Conservation (phyloP, 2,113 vertebrate species). For the Tinamus guttatus region DNA sequence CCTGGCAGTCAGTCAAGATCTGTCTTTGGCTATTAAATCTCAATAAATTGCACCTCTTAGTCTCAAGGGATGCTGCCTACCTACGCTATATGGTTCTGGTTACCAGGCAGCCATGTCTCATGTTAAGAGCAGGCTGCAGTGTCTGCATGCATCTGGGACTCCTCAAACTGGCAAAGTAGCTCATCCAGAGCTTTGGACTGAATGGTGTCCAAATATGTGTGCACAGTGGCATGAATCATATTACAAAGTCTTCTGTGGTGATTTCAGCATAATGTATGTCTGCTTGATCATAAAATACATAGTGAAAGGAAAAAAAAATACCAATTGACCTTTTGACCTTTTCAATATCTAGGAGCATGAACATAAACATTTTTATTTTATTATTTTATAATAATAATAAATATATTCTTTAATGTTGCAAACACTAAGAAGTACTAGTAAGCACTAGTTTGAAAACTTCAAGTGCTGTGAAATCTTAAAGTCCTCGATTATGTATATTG, state of each 20-base stretch:
- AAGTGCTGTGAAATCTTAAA: background rate
- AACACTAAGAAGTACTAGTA: background rate
- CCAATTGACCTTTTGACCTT: too few species aligned
- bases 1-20: background rate
- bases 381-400: background rate
- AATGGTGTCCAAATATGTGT: background rate
- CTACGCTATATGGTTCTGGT: background rate
- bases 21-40: background rate
- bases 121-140: background rate
- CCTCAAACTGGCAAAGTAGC: background rate
- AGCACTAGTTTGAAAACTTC: background rate
- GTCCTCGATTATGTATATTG: background rate
- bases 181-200: background rate
- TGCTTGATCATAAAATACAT: background rate
- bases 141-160: background rate
- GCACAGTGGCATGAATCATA: background rate
- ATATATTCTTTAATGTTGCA: background rate
- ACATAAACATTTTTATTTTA: background rate
- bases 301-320: background rate
- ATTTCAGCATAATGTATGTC: background rate
- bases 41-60: too few species aligned
- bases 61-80: background rate
- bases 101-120: fast-evolving
- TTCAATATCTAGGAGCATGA: background rate
- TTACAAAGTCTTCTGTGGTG: background rate